Percentiles rank a stretch among this genome's conserved stretches.
phyloP scores from a whole-genome alignment of 2,113 vertebrate species.

The Aldabrachelys gigantea region DNA sequence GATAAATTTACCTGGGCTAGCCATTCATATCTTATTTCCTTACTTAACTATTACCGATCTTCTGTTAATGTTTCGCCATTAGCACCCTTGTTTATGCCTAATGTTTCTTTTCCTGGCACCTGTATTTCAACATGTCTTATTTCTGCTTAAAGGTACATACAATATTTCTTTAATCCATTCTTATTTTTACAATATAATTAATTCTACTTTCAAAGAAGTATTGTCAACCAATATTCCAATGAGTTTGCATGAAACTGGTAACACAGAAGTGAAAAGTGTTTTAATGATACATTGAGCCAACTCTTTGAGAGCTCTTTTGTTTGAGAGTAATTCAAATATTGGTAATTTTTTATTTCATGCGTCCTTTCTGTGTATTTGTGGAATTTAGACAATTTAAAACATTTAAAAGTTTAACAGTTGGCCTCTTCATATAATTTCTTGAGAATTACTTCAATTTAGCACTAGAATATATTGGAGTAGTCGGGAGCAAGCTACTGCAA shows the following conservation, averaged over 20 bases:
- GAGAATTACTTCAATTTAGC: background rate
- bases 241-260: background rate
- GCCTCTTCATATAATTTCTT: background rate
- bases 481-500: background rate
- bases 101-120: too few species aligned
- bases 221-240: fast-evolving
- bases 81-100: too few species aligned
- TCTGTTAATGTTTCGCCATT: too few species aligned
- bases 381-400: background rate
- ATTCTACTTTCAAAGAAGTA: background rate
- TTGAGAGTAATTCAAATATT: background rate
- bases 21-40: too few species aligned
- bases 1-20: too few species aligned
- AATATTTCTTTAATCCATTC: too few species aligned
- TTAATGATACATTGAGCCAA: background rate
- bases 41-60: too few species aligned
- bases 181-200: too few species aligned
- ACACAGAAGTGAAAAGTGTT: background rate
- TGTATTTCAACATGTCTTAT: too few species aligned
- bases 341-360: background rate
- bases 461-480: background rate
- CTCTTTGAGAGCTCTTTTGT: background rate
- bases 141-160: too few species aligned
- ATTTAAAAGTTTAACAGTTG: background rate
- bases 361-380: background rate